phyloP scores from a whole-genome alignment of 2,888 invertebrate genomes.

The Adela reaumurella region DNA sequence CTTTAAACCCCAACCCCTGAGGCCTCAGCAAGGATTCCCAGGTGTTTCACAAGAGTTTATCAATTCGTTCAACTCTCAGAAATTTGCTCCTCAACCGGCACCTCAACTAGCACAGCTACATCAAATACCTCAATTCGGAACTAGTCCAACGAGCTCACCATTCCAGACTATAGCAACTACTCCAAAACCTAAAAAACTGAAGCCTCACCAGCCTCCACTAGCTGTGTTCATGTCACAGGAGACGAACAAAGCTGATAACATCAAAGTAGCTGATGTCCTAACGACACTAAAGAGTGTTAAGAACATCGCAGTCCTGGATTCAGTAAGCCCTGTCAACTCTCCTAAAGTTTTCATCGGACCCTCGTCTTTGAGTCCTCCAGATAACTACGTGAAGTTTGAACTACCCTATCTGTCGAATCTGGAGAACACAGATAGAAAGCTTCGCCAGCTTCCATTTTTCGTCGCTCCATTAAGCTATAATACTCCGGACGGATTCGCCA shows the following conservation, averaged over 20 bases:
- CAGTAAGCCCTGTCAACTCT: conserved; percentile 61
- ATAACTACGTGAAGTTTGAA: conserved; percentile 75
- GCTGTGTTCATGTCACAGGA: conserved; percentile 72
- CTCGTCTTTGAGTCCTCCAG: conserved; percentile 65
- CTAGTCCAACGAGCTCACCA: conserved; percentile 17
- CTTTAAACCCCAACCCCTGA: conserved; percentile 19
- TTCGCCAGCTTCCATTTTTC: conserved; percentile 76
- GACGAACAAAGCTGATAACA: conserved; percentile 38
- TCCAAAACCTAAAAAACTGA: conserved; percentile 54
- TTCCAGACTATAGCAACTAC: conserved; percentile 37
- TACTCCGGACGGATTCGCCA: conserved; percentile 79
- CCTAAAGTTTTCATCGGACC: conserved; percentile 83
- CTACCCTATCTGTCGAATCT: conserved; percentile 76
- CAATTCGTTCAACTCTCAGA: conserved; percentile 7
- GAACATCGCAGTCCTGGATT: conserved; percentile 73
- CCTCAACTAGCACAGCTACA: too few relatives aligned
- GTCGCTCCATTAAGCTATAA: conserved; percentile 82
- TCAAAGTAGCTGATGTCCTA: conserved; percentile 68
- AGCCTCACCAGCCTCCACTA: conserved; percentile 80
- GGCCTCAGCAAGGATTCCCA: conserved; percentile 1
- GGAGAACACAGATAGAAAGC: conserved; percentile 67
- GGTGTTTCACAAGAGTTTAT: conserved; percentile 7
- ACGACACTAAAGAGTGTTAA: conserved; percentile 65
- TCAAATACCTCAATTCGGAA: neutral
- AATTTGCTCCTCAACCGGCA: conserved; percentile 5